phyloP scores from a whole-genome alignment of 1,140 invertebrate genomes.

The Panagrolaimus sp. region DNA sequence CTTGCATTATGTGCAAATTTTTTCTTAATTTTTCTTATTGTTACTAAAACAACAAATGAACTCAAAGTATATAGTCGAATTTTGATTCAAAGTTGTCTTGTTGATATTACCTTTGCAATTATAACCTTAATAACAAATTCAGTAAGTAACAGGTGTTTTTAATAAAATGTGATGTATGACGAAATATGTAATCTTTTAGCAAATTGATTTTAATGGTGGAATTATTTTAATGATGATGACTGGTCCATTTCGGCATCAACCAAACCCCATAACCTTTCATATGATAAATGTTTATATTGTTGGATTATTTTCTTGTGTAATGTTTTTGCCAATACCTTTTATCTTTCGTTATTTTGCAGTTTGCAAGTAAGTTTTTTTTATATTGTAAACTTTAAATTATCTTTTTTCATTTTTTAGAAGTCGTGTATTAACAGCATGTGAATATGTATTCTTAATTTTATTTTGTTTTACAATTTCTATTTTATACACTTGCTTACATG shows the following conservation, averaged over 20 bases:
- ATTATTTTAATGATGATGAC: conserved; percentile 11
- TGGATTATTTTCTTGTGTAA: not conserved
- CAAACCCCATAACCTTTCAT: not conserved
- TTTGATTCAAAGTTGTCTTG: not conserved
- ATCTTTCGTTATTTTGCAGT: conserved; percentile 12
- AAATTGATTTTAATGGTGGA: conserved; percentile 7
- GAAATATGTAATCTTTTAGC: not conserved
- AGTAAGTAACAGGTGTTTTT: not conserved
- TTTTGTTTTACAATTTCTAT: not conserved
- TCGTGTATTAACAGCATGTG: not conserved
- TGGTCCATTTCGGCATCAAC: not conserved
- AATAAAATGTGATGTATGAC: not conserved
- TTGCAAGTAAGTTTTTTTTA: not conserved
- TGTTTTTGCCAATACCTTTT: conserved; percentile 1
- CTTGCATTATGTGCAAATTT: not conserved
- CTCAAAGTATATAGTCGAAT: not conserved
- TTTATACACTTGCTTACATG: conserved; percentile 9
- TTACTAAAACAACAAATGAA: conserved; percentile 1
- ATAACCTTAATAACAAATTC: conserved; percentile 6
- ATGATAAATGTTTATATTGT: conserved; percentile 8
- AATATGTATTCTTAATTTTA: not conserved
- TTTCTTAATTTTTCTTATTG: not conserved
- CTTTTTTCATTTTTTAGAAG: conserved; percentile 9
- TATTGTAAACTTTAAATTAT: too few species aligned
- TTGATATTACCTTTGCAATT: not conserved